Percentiles rank a stretch among this genome's conserved stretches.
Evolutionary conservation across 2,888 invertebrate genomes (phyloP).

Genomic region (Drosophila kuntzei): DNA sequence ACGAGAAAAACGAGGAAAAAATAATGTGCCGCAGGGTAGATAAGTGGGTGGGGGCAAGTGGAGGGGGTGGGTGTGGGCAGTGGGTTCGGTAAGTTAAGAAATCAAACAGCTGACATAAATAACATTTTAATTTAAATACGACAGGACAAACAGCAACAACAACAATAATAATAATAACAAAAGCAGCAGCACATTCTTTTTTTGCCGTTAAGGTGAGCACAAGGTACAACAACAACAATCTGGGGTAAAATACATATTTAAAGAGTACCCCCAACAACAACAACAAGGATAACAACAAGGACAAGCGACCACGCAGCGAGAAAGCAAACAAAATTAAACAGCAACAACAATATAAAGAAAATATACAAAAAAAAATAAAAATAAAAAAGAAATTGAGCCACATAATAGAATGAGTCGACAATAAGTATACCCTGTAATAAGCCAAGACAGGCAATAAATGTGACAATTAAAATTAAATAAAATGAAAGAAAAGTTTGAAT

Average conservation of each 20-base stretch:
- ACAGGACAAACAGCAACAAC: conserved; percentile 62
- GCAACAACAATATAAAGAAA: conserved; percentile 49
- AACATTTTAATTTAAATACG: conserved; percentile 80
- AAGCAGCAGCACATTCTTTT: conserved; percentile 66
- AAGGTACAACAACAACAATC: conserved; percentile 58
- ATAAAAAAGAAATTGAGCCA: conserved; percentile 17
- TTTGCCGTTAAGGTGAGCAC: conserved; percentile 76
- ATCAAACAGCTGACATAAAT: conserved; percentile 81
- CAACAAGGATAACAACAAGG: not conserved
- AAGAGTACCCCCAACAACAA: conserved; percentile 59
- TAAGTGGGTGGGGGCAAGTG: conserved; percentile 13
- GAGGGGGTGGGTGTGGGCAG: not conserved
- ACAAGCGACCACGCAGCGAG: conserved; percentile 50
- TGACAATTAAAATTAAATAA: not conserved
- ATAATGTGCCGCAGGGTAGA: conserved; percentile 54
- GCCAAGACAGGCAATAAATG: not conserved
- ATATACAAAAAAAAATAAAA: conserved; percentile 27
- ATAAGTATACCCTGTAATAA: conserved; percentile 21
- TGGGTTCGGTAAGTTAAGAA: conserved; percentile 70
- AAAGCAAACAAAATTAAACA: conserved; percentile 75
- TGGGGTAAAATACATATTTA: conserved; percentile 70
- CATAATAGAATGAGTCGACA: not conserved
- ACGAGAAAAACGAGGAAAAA: conserved; percentile 36
- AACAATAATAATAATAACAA: conserved; percentile 46
- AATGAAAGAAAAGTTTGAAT: too few species aligned